These are phyloP conservation scores for Atta cephalotes DNA, from an alignment of 1,140 invertebrate species.

Conservation along the genomic window DNA sequence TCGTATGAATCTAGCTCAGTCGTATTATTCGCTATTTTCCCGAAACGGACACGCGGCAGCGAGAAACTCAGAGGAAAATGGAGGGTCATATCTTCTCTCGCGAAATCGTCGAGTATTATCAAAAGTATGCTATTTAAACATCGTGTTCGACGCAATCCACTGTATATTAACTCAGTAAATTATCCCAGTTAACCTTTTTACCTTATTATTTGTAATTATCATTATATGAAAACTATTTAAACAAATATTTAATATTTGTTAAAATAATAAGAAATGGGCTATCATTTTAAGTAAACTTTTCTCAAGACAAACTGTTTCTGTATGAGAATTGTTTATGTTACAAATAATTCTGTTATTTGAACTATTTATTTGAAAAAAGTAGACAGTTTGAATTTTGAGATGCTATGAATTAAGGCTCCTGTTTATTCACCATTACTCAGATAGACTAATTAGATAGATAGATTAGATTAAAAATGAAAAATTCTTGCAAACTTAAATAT, in stretches of 20 bases:
- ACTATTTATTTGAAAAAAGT: neutral
- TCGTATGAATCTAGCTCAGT: slow-evolving; percentile 56
- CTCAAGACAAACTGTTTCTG: neutral
- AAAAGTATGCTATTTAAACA: slow-evolving; percentile 58
- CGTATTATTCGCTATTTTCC: slow-evolving; percentile 61
- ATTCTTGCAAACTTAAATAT: too few species aligned
- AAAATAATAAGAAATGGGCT: neutral
- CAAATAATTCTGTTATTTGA: neutral
- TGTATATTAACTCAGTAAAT: slow-evolving; percentile 45
- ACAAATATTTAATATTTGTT: slow-evolving; percentile 21
- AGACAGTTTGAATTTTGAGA: neutral
- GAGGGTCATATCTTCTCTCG: slow-evolving; percentile 40
- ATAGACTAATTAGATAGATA: too few species aligned
- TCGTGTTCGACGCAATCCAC: slow-evolving; percentile 31
- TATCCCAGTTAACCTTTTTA: slow-evolving; percentile 46
- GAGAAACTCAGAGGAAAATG: slow-evolving; percentile 51
- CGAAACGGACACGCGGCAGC: slow-evolving; percentile 52
- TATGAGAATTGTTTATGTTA: neutral
- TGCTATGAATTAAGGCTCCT: neutral
- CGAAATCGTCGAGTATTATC: slow-evolving; percentile 52
- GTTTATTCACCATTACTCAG: too few species aligned
- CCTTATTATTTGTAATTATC: slow-evolving; percentile 17
- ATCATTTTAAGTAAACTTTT: neutral
- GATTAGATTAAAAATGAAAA: too few species aligned
- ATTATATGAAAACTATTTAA: neutral